Evolutionary conservation across 2,888 invertebrate genomes (phyloP), one percentile per base, ranked within the genome.

Genomic region (Barypeithes pellucidus): DNA sequence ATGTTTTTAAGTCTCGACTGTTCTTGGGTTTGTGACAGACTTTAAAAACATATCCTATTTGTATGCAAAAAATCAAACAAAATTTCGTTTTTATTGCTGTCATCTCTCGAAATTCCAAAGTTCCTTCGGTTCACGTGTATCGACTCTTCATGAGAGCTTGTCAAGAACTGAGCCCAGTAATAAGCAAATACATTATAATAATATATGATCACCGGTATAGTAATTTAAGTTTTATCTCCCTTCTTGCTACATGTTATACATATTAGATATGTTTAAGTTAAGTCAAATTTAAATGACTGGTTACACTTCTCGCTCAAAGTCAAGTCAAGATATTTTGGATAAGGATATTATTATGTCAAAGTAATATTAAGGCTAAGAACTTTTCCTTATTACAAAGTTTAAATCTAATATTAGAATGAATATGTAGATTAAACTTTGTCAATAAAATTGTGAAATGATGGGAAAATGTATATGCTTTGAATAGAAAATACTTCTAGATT

Each of bases 281-380:
- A 22, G 50, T 1, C 22, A 50, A 50, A 45, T 8, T 18, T 18
- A 45, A 50, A 22, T 29, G 29, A 52, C 20, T n/a, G 29, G 29
- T 54, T 24, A 52, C 52, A 24, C 52, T 24, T 24, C n/a, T n/a
- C 24, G n/a, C 12, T 22, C 24, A 24, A 52, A 52, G 24, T 22
- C 24, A 24, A 52, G 24, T n/a, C 24, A 24, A 24, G 12, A 52
- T 52, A n/a, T 24, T 52, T 24, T 52, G 12, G 61, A 68, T 68
- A 61, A 68, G 14, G 50, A 52, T 61, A n/a, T n/a, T n/a, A n/a
- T n/a, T n/a, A 18, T 61, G 61, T 52, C 47, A 61, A 60, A 29
- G 68, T 45, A 59, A 61, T 59, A 61, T 68, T 62, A 60, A 62
- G 36, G 36, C 29, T 52, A 14, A 50, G 52, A 68, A 61, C 61